Percentiles rank a stretch among this genome's conserved stretches.
phyloP scores from a whole-genome alignment of 2,888 invertebrate genomes.

The Drosophila mimica region DNA sequence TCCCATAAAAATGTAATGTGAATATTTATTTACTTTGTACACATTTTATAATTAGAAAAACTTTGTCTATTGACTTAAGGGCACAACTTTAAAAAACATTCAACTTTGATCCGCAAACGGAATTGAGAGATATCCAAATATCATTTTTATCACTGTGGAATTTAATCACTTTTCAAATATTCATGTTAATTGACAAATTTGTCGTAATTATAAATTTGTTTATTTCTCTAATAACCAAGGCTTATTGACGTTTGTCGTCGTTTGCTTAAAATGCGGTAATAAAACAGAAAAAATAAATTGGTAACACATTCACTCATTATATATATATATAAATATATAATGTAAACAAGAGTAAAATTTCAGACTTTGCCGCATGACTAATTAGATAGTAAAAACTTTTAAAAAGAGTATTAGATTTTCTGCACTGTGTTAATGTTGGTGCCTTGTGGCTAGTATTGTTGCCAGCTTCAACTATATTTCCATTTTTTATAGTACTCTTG shows the following conservation, averaged over 20 bases:
- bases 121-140: not conserved
- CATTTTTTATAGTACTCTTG: constrained; percentile 3
- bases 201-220: not conserved
- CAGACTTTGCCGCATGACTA: not conserved
- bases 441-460: not conserved
- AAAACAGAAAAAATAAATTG: not conserved
- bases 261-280: not conserved
- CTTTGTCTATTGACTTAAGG: not conserved
- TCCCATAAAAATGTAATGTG: not conserved
- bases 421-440: not conserved
- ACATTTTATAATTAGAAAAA: not conserved
- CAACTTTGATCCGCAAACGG: not conserved
- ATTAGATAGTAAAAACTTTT: not conserved
- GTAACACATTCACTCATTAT: not conserved
- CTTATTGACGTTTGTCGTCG: not conserved
- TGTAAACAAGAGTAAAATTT: not conserved
- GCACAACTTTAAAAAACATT: not conserved
- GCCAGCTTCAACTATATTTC: constrained; percentile 1
- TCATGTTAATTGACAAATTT: not conserved
- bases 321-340: not conserved
- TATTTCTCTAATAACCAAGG: too few relatives aligned
- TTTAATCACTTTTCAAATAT: not conserved
- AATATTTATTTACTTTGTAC: not conserved
- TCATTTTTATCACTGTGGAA: not conserved
- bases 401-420: not conserved